Base-by-base conservation (phyloP, 2,113 vertebrate species). In the Aspiorhynchus laticeps region DNA sequence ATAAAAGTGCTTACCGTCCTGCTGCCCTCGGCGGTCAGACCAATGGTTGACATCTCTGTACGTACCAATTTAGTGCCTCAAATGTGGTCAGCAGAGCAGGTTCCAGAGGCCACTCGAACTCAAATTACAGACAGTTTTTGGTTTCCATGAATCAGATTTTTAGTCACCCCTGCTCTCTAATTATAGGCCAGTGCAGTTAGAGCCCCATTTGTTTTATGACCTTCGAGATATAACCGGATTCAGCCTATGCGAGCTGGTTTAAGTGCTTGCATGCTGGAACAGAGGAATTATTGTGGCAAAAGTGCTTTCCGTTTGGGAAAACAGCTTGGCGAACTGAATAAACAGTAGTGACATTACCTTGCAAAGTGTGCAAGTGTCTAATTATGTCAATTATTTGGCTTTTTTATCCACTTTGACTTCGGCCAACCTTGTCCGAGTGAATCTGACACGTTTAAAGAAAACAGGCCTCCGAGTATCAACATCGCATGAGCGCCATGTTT, bases 111-210 rank as follows among this genome's bases (percentile, higher is more conserved):
- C 88, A 84, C 28, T 82, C 41, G 8, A 89, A 87, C 86, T 85
- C 85, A 90, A 89, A 90, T 90, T 90, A 91, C 88, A 90, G 87
- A 82, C 87, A 85, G 82, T 80, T 76, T 90, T 86, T 43, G 73
- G 88, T 86, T 85, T 85, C 89, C 88, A 84, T 86, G 71, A 88
- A 88, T 91, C 89, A 83, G 80, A 88, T 90, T 88, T 90, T 88
- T 76, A 88, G 88, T 83, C 83, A 86, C 75, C 88, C 86, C 79
- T 84, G 63, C 85, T 87, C 83, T 89, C 87, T 90, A 90, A 91
- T 90, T 90, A 90, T 88, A 88, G 83, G 78, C 88, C 85, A 48
- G 31, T 38, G 85, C 86, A 41, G 65, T 88, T 86, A 78, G 61
- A 88, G 87, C 86, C 88, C 21, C 85, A 87, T 90, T 87, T 88